These are phyloP conservation scores for Oligia fasciuncula DNA, from an alignment of 2,888 invertebrate genomes.

Conservation along the genomic window DNA sequence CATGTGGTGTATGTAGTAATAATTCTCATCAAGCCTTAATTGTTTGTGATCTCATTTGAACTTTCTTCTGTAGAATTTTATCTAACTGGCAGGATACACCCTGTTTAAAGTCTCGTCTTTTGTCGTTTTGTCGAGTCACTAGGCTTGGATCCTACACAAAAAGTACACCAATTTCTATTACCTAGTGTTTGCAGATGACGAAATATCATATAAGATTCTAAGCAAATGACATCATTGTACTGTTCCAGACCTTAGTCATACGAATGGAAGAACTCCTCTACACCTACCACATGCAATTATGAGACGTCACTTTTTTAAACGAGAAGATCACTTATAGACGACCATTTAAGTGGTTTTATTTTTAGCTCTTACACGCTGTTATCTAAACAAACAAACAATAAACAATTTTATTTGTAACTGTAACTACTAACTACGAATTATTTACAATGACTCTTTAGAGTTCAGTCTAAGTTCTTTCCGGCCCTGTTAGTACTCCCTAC, in stretches of 20 bases:
- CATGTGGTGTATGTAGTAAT: not conserved
- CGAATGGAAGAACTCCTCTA: conserved; percentile 17
- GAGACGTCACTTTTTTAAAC: conserved; percentile 31
- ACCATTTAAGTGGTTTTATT: conserved; percentile 39
- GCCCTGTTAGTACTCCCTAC: not conserved
- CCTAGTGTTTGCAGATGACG: conserved; percentile 10
- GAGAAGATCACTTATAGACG: conserved; percentile 23
- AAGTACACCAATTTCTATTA: conserved; percentile 3
- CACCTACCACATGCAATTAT: conserved; percentile 28
- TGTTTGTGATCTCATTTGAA: not conserved
- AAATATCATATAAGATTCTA: conserved; percentile 26
- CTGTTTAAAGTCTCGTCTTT: not conserved
- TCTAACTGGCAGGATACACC: not conserved
- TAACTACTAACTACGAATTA: too few species aligned
- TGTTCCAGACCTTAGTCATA: conserved; percentile 39
- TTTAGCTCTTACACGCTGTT: conserved; percentile 24
- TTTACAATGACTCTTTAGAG: not conserved
- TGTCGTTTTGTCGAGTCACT: not conserved
- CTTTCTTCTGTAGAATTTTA: too few species aligned
- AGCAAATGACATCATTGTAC: conserved; percentile 41
- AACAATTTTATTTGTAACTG: too few species aligned
- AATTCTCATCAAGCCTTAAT: not conserved
- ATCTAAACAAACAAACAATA: too few species aligned
- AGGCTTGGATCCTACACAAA: not conserved
- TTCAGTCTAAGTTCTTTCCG: not conserved